Percentiles rank a stretch among this genome's conserved stretches.
These are phyloP conservation scores for Phrynocephalus forsythii DNA, from an alignment of 2,797 vertebrate genomes.

Conservation along the genomic window DNA sequence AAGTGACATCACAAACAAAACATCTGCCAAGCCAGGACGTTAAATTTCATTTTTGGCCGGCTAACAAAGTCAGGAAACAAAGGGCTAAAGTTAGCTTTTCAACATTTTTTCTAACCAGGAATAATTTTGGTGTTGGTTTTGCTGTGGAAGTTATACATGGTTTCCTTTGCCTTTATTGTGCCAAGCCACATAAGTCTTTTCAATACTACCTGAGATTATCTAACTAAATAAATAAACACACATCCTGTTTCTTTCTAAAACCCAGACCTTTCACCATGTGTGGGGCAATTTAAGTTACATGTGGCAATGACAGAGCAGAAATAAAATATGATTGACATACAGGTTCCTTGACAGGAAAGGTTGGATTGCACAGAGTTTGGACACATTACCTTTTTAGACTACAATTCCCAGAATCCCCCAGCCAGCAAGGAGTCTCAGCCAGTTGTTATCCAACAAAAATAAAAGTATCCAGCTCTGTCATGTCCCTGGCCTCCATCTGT, in stretches of 20 bases:
- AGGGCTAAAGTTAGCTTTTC: slow-evolving; percentile 52
- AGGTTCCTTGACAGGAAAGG: slow-evolving; percentile 39
- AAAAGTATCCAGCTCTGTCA: no score
- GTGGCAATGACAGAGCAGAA: background rate
- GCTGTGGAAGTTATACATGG: background rate
- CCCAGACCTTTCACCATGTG: background rate
- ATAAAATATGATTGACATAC: background rate
- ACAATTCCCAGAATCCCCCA: no score
- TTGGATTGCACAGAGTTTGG: background rate
- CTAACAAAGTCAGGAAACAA: slow-evolving; percentile 32
- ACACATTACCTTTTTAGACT: no score
- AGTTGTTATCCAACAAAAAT: no score
- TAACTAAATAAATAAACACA: slow-evolving; percentile 1
- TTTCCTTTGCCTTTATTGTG: background rate
- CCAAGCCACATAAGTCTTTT: slow-evolving; percentile 9
- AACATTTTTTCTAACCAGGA: slow-evolving; percentile 39
- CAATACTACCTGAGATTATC: background rate
- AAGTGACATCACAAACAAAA: slow-evolving; percentile 71
- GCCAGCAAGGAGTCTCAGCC: no score
- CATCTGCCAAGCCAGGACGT: slow-evolving; percentile 55
- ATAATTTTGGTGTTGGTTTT: slow-evolving; percentile 23
- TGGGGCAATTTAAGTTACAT: background rate
- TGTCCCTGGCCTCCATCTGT: background rate
- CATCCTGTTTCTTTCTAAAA: slow-evolving; percentile 16
- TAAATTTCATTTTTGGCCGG: slow-evolving; percentile 54